These are phyloP conservation scores for Danio tinwini DNA, from an alignment of 2,797 vertebrate genomes.

Conservation along the genomic window DNA sequence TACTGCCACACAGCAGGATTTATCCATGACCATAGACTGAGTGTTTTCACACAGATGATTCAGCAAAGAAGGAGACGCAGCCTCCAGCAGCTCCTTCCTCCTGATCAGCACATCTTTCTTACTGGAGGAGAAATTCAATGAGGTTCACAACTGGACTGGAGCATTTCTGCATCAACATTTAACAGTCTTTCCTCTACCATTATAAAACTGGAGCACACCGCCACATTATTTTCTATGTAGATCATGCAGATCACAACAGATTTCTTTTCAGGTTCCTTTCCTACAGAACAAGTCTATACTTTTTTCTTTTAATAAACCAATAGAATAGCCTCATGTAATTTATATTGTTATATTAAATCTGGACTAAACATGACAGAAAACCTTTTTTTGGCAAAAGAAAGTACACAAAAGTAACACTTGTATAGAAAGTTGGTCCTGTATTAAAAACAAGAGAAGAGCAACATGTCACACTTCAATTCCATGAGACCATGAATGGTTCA, in stretches of 20 bases:
- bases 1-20: conserved; percentile 83
- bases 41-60: conserved; percentile 83
- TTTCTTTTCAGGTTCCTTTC: too few species aligned
- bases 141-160: not conserved
- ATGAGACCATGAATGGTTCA: not conserved
- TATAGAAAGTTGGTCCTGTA: conserved; percentile 95
- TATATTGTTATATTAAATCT: too few species aligned
- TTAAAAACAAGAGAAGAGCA: conserved; percentile 31
- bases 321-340: too few species aligned
- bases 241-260: too few species aligned
- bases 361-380: too few species aligned
- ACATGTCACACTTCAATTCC: not conserved
- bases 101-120: conserved; percentile 88
- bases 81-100: conserved; percentile 86
- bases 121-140: conserved; percentile 69
- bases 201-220: too few species aligned
- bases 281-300: too few species aligned
- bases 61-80: conserved; percentile 84
- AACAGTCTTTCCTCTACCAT: too few species aligned
- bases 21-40: conserved; percentile 83
- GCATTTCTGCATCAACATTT: not conserved
- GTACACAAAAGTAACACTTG: too few species aligned
- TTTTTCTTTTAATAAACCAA: too few species aligned
- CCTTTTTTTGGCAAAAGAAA: too few species aligned
- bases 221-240: too few species aligned